Evolutionary conservation across 1,140 invertebrate species (phyloP), one percentile per base, ranked within the genome.

Genomic region (Eumaeus atala): DNA sequence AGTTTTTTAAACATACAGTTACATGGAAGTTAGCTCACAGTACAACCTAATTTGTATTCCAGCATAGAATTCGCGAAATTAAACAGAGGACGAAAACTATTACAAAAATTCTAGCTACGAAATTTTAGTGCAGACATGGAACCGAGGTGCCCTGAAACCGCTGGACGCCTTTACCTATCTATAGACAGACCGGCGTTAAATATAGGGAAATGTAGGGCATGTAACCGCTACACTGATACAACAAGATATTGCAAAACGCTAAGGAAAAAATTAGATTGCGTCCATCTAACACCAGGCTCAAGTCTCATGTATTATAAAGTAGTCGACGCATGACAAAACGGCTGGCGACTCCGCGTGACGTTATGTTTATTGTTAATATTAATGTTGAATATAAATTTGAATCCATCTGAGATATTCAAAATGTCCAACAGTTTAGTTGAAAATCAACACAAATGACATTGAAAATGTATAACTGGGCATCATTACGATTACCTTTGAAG

Each of bases 341-440:
- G 54, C 42, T 38, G 47, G 56, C 53, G 57, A 54, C 66, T 75
- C 62, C 71, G 72, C 66, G 62, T 84, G 77, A 84, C 78, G 79
- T 70, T 74, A 56, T 67, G 71, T 63, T 48, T 61, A 54, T 61
- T 54, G 67, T 85, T 80, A 85, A 85, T 85, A 85, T 85, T 81
- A 73, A 85, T 85, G 72, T 59, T 34, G 81, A 85, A 85, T 85
- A 77, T 85, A 77, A 77, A 85, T 58, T 62, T n/a, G 51, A 37
- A 11, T 47, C 54, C 40, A 36, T 33, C 35, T 14, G 40, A 44
- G 40, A 14, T 44, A 16, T 44, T 44, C 40, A 44, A 16, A 44
- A 44, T 44, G 14, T 44, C 17, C 40, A 44, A 44, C 14, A 44
- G 6, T 16, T 44, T 14, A 9, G 14, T 44, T 44, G 40, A 44